A percentile compares a stretch with the other conserved stretches of the same genome.
phyloP scores from a whole-genome alignment of 2,797 vertebrate species.

The Loris lydekkerianus region DNA sequence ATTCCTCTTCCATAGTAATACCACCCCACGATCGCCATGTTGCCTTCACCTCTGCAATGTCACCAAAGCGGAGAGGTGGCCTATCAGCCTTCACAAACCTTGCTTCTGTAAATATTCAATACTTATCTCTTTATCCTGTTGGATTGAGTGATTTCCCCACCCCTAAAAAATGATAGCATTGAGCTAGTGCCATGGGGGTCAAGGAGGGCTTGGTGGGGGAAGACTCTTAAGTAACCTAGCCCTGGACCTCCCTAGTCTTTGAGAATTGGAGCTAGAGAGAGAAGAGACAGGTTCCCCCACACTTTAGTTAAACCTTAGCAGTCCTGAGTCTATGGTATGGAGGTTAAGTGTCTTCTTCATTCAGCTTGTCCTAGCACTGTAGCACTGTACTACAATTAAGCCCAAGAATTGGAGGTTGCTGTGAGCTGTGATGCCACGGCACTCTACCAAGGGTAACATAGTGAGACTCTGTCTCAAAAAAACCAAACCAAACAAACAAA shows the following conservation, averaged over 20 bases:
- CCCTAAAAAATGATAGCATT: neutral
- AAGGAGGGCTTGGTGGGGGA: neutral
- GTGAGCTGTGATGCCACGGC: too few relatives aligned
- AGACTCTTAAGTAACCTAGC: neutral
- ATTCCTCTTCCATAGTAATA: neutral
- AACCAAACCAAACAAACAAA: too few relatives aligned
- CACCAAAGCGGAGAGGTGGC: neutral
- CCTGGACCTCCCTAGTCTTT: neutral
- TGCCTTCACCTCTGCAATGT: neutral
- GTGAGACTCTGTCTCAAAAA: too few relatives aligned
- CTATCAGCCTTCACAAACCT: neutral
- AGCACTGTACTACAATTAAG: too few relatives aligned
- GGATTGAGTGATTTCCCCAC: neutral
- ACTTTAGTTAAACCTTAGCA: neutral
- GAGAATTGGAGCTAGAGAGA: conserved; percentile 6
- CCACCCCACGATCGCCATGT: neutral
- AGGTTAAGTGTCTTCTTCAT: neutral
- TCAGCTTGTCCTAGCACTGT: neutral
- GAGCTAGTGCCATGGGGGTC: neutral
- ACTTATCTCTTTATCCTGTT: neutral
- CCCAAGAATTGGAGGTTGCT: too few relatives aligned
- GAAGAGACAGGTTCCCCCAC: neutral
- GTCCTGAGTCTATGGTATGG: neutral
- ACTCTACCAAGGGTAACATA: too few relatives aligned
- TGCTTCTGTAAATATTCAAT: neutral